These are phyloP conservation scores for Deroptyus accipitrinus DNA, from an alignment of 2,113 vertebrate genomes.

Conservation along the genomic window DNA sequence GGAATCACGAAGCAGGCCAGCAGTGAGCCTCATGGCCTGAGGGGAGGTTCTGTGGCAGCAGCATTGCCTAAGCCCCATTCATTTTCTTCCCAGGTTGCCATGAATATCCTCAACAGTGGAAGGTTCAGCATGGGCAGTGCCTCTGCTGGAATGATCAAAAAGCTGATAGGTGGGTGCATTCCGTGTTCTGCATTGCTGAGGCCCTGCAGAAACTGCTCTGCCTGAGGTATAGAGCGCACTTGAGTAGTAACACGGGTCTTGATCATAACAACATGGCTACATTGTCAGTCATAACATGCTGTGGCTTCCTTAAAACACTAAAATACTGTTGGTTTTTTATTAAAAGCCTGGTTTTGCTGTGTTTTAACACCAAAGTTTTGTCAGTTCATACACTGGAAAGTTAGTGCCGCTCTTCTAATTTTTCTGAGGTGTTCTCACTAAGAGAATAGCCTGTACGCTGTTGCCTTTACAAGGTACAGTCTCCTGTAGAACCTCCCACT, in stretches of 20 bases:
- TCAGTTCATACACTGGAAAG: not conserved
- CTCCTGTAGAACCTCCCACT: not conserved
- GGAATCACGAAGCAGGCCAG: not conserved
- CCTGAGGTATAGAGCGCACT: not conserved
- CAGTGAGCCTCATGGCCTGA: accelerated
- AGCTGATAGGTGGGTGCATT: constrained; percentile 84
- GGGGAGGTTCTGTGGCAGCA: not conserved
- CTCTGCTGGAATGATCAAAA: constrained; percentile 90
- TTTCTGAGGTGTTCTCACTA: not conserved
- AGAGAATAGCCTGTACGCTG: accelerated
- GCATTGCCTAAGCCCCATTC: not conserved
- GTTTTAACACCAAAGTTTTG: not conserved
- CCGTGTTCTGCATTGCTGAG: not conserved
- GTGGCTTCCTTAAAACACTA: not conserved
- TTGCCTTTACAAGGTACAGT: not conserved
- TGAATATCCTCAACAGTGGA: constrained; percentile 94
- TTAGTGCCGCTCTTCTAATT: not conserved
- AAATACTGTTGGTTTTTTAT: not conserved
- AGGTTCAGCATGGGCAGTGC: constrained; percentile 94
- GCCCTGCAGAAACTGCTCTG: not conserved
- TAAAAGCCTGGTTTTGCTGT: not conserved
- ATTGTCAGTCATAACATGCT: not conserved
- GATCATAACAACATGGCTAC: accelerated
- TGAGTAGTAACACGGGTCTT: not conserved
- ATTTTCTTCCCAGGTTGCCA: constrained; percentile 81